These are phyloP conservation scores for Fistularia tabacaria DNA, from an alignment of 2,797 vertebrate species.

Conservation along the genomic window DNA sequence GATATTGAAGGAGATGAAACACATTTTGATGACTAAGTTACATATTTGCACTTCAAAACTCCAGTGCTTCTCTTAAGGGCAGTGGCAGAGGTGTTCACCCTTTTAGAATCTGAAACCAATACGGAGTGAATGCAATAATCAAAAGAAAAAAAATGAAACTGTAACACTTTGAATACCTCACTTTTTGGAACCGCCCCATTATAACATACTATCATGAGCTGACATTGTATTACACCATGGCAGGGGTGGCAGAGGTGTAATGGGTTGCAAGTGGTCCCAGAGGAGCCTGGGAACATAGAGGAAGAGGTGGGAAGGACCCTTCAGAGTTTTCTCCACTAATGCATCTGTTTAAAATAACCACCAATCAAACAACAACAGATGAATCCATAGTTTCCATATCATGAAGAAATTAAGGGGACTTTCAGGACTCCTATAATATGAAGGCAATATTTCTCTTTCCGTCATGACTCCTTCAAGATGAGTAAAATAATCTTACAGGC, in stretches of 20 bases:
- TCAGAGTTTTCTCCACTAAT: conserved; percentile 5
- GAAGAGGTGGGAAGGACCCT: conserved; percentile 27
- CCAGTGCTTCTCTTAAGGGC: too few relatives aligned
- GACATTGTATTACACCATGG: conserved; percentile 1
- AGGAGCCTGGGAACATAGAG: conserved; percentile 1
- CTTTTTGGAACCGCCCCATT: not conserved
- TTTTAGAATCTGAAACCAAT: too few relatives aligned
- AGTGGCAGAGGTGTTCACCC: too few relatives aligned
- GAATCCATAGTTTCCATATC: conserved; percentile 45
- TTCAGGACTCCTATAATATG: conserved; percentile 3
- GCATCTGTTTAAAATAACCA: conserved; percentile 5
- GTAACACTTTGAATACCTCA: not conserved
- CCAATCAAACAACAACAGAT: conserved; percentile 9
- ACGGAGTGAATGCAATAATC: too few relatives aligned
- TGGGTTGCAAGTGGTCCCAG: not conserved
- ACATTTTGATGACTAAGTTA: too few relatives aligned
- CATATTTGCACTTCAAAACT: too few relatives aligned
- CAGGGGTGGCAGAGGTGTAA: conserved; percentile 8
- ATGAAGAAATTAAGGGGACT: conserved; percentile 39
- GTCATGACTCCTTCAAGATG: too few relatives aligned
- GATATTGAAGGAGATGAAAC: too few relatives aligned
- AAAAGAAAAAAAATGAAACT: too few relatives aligned
- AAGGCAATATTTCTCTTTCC: too few relatives aligned
- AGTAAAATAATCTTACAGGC: too few relatives aligned
- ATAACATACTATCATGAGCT: conserved; percentile 4